Evolutionary conservation across 2,888 invertebrate genomes (phyloP), one percentile per base, ranked within the genome.

Genomic region (Chironomus riparius): DNA sequence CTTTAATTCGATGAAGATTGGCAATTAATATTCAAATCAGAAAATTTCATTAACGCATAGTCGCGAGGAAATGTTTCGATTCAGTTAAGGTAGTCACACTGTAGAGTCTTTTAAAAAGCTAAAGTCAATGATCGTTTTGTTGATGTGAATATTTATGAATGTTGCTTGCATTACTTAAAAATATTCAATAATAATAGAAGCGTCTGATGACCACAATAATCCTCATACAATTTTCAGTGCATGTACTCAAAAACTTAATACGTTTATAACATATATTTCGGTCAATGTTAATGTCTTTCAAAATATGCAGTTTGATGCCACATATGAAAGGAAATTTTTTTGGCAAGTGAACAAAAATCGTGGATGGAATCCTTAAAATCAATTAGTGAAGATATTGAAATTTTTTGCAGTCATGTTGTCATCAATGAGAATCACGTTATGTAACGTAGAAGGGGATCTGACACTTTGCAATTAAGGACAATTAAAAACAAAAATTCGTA

Each of bases 361-460:
- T 70, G 70, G 13, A 10, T 21, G 48, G 70, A 70, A 70, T 70
- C 10, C 10, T 15, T 18, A 70, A 70, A 18, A 47, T 28, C 56
- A 56, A 56, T 48, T 47, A 21, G 21, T 21, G n/a, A 48, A 47
- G 21, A 22, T 28, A 68, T 70, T 70, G 28, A 47, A 71, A 71
- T 24, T 18, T 28, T 47, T 13, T 18, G 18, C 24, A 50, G 22
- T 28, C 70, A 28, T 28, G 56, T 4, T 56, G 56, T 56, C 56
- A 69, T 22, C 4, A 18, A 18, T 73, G 62, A 62, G 62, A 65
- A 73, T 22, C 18, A 71, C 22, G 62, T 73, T 73, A 68, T 74
- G 38, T 68, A 65, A 74, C 18, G 68, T 24, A 74, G 74, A 65
- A 68, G 74, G 74, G 74, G 68, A 13, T 18, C 10, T 28, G 38